Evolutionary conservation across 2,113 vertebrate species (phyloP), one percentile per base, ranked within the genome.

Genomic region (Pterocles gutturalis): DNA sequence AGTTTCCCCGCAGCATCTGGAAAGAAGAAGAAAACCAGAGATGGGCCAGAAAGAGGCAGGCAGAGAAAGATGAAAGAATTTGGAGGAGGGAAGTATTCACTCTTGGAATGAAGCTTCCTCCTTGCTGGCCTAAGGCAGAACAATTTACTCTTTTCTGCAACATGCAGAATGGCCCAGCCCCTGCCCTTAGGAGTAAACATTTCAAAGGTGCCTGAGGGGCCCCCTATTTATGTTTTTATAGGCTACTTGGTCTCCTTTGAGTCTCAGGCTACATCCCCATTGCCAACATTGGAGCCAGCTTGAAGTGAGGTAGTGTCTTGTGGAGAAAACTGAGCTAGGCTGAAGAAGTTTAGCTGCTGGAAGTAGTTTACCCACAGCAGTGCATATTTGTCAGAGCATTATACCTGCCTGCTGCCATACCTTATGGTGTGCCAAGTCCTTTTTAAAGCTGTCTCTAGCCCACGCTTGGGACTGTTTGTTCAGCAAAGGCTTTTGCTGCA

Each of bases 51-150:
- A 95, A 82, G 65, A 92, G 73, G 61, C 80, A 97, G 70, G 53
- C 77, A 89, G 77, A 83, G 70, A 87, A 93, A 96, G 92, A 92
- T 95, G 73, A 97, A 96, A 94, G 89, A 92, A 91, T 91, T 91
- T 80, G 81, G 83, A 72, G 89, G 66, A 2, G 4, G 90, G 70
- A 96, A 73, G 80, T 61, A 54, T 41, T 91, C 4, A 3, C 13
- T 92, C 45, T 65, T 87, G 91, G 94, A 93, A 92, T 51, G 83
- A 92, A 95, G 58, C 61, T 94, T 91, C 87, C 90, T 95, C 29
- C 87, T 94, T 77, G 45, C 69, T 95, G 91, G 93, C 94, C 87
- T 95, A 53, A 94, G 91, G 91, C 94, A 93, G 81, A 94, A 38
- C 72, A 87, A 94, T 96, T 95, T 95, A 81, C 5, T 5, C 41